phyloP scores from a whole-genome alignment of 2,888 invertebrate species.

The Athalia rosae region DNA sequence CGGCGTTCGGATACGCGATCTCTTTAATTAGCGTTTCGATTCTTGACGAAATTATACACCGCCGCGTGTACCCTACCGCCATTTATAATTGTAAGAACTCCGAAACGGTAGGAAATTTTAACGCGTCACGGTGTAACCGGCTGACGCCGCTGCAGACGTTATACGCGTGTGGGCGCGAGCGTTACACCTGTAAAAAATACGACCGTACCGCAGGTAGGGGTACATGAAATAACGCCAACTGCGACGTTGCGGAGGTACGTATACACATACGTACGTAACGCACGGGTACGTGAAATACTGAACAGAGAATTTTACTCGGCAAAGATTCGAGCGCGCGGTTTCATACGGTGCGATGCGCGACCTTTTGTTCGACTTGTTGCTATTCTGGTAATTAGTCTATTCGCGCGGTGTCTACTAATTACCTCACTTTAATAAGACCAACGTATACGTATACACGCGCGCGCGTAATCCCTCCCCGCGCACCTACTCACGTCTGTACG shows the following conservation, averaged over 20 bases:
- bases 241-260: neutral
- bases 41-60: constrained; percentile 54
- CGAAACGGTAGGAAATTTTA: neutral
- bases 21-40: constrained; percentile 68
- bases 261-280: neutral
- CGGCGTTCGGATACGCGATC: constrained; percentile 43
- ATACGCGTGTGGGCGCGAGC: neutral
- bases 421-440: constrained; percentile 27
- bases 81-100: no score
- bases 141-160: no score
- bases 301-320: constrained; percentile 29
- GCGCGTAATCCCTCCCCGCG: constrained; percentile 1
- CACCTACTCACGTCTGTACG: neutral
- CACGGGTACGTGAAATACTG: constrained; percentile 14
- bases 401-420: constrained; percentile 57
- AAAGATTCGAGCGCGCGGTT: constrained; percentile 39
- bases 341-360: constrained; percentile 36
- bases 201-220: no score
- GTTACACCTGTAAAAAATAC: neutral
- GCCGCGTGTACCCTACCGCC: no score
- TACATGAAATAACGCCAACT: neutral
- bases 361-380: constrained; percentile 65
- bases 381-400: constrained; percentile 72
- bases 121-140: no score
- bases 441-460: neutral